A percentile compares a stretch with the other conserved stretches of the same genome.
These are phyloP conservation scores for Natrix natrix DNA, from an alignment of 2,797 vertebrate species.

Conservation along the genomic window DNA sequence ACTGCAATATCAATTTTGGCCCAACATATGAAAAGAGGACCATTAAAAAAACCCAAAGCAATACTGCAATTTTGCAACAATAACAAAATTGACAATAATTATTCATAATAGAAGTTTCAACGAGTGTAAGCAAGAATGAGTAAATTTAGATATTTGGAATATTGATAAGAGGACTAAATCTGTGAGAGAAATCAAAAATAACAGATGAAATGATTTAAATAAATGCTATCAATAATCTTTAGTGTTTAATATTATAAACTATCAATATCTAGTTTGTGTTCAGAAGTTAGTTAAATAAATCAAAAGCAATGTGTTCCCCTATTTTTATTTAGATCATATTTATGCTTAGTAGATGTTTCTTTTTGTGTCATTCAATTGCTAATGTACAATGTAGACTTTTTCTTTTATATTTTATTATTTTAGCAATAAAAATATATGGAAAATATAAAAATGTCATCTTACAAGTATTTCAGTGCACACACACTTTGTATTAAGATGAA, in stretches of 20 bases:
- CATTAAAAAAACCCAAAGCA: background rate
- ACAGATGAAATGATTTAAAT: background rate
- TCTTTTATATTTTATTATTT: background rate
- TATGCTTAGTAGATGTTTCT: background rate
- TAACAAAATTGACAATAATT: background rate
- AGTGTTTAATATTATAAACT: background rate
- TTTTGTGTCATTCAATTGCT: background rate
- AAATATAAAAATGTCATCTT: background rate
- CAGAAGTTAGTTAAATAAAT: background rate
- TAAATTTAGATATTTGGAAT: background rate
- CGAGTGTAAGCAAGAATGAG: background rate
- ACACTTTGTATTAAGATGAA: background rate
- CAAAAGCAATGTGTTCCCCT: background rate
- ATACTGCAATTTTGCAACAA: background rate
- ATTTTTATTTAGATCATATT: background rate
- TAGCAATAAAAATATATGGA: background rate
- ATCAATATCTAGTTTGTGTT: background rate
- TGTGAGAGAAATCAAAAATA: background rate
- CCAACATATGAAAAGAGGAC: background rate
- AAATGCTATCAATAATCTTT: background rate
- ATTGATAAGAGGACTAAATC: background rate
- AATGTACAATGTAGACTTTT: background rate
- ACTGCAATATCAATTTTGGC: background rate
- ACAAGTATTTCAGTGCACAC: accelerated
- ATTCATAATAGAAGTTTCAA: background rate